These are phyloP conservation scores for Fukomys damarensis DNA, from an alignment of 2,113 vertebrate species.

Conservation along the genomic window DNA sequence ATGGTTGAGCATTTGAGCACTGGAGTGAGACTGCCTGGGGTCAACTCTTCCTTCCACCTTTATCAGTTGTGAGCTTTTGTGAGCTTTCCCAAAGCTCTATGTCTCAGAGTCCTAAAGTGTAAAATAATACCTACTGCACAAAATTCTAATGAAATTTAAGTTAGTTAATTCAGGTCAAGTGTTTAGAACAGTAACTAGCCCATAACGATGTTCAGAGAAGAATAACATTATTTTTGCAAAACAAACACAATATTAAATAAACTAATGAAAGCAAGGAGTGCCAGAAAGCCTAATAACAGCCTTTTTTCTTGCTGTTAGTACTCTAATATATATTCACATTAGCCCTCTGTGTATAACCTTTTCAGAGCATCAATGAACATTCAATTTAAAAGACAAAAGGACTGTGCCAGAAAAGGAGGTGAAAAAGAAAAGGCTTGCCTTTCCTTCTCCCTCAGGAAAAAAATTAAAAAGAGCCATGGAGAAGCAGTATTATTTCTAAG, in stretches of 20 bases:
- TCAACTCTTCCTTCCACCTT: slow-evolving; percentile 26
- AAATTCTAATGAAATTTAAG: slow-evolving; percentile 47
- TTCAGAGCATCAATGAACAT: slow-evolving; percentile 60
- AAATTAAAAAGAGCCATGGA: slow-evolving; percentile 32
- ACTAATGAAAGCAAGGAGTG: slow-evolving; percentile 46
- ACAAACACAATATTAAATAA: slow-evolving; percentile 59
- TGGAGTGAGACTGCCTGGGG: neutral
- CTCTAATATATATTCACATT: slow-evolving; percentile 64
- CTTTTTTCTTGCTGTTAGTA: slow-evolving; percentile 52
- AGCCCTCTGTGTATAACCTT: slow-evolving; percentile 6
- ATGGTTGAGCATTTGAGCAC: neutral
- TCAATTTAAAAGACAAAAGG: slow-evolving; percentile 62
- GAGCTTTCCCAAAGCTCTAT: neutral
- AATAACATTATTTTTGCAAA: slow-evolving; percentile 44
- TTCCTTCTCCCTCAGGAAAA: slow-evolving; percentile 45
- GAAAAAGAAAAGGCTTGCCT: slow-evolving; percentile 55
- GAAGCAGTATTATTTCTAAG: slow-evolving; percentile 74
- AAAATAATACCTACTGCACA: slow-evolving; percentile 33
- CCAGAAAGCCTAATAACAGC: slow-evolving; percentile 34
- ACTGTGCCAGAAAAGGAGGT: slow-evolving; percentile 18
- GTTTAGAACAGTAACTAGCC: slow-evolving; percentile 43
- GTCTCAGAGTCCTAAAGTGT: neutral
- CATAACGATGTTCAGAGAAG: slow-evolving; percentile 41
- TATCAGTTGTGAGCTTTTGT: neutral
- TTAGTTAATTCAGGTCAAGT: slow-evolving; percentile 24